These are phyloP conservation scores for Therioaphis trifolii DNA, from an alignment of 2,888 invertebrate species.

Conservation along the genomic window DNA sequence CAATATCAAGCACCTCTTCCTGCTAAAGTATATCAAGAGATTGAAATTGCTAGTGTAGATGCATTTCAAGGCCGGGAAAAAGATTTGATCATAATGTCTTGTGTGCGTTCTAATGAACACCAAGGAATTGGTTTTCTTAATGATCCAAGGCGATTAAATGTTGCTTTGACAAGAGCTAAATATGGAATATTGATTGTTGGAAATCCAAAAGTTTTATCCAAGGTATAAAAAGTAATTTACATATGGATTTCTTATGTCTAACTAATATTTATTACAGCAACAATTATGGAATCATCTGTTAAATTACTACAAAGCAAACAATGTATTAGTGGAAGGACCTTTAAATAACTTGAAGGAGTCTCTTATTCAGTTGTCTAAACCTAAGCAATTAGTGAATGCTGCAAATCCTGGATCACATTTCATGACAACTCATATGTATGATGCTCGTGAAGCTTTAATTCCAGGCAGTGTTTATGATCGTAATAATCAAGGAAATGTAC, in stretches of 20 bases:
- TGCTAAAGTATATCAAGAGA: conserved; percentile 96
- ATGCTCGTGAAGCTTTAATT: conserved; percentile 93
- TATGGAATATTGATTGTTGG: conserved; percentile 98
- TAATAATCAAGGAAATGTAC: conserved; percentile 68
- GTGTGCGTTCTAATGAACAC: conserved; percentile 97
- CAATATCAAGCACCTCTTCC: conserved; percentile 97
- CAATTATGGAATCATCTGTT: conserved; percentile 98
- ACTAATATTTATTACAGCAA: conserved; percentile 72
- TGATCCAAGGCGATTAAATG: conserved; percentile 96
- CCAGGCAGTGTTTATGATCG: conserved; percentile 94
- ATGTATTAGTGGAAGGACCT: conserved; percentile 96
- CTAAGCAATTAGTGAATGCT: conserved; percentile 93
- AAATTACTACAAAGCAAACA: conserved; percentile 97
- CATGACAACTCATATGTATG: conserved; percentile 97
- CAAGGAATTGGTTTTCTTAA: conserved; percentile 99
- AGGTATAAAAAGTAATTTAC: conserved; percentile 70
- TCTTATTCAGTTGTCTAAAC: conserved; percentile 95
- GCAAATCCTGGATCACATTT: conserved; percentile 96
- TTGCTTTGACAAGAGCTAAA: conserved; percentile 96
- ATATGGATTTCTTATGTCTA: neutral
- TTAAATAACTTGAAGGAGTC: conserved; percentile 96
- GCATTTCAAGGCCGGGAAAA: conserved; percentile 99
- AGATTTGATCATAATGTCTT: conserved; percentile 98
- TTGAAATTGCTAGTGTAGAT: conserved; percentile 99
- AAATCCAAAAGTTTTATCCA: conserved; percentile 97